phyloP scores from a whole-genome alignment of 2,113 vertebrate genomes.

The Tychaedon coryphoeus region DNA sequence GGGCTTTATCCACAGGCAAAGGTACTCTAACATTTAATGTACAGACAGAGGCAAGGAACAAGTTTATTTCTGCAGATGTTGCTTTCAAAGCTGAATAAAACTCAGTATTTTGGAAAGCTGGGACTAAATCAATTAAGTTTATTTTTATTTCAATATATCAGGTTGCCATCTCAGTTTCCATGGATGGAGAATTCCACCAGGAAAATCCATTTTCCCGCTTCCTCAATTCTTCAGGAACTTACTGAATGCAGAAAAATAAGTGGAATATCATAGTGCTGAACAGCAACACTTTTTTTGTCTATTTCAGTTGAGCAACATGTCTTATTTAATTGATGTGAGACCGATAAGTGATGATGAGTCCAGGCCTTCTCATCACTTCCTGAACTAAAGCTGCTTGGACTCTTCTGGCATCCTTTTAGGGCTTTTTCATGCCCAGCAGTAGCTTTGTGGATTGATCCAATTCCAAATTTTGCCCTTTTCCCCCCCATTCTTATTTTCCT shows the following conservation, averaged over 20 bases:
- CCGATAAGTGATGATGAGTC: neutral
- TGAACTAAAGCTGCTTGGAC: neutral
- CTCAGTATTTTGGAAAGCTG: neutral
- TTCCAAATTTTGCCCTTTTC: rapidly evolving
- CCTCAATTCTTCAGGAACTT: neutral
- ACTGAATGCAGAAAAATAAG: neutral
- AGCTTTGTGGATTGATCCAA: neutral
- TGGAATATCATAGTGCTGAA: rapidly evolving
- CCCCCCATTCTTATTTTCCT: neutral
- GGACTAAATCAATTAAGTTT: rapidly evolving
- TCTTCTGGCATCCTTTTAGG: neutral
- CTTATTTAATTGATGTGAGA: neutral
- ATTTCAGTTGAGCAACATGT: neutral
- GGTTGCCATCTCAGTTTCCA: neutral
- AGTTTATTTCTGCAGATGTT: neutral
- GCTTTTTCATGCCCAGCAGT: neutral
- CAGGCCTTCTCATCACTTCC: neutral
- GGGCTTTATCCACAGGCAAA: neutral
- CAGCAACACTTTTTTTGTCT: neutral
- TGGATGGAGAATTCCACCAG: rapidly evolving
- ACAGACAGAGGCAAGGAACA: neutral
- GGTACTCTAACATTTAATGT: neutral
- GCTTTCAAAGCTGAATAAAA: neutral
- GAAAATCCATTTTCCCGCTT: neutral
- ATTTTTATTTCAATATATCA: rapidly evolving